phyloP scores from a whole-genome alignment of 2,113 vertebrate genomes.

The Nanorana parkeri region DNA sequence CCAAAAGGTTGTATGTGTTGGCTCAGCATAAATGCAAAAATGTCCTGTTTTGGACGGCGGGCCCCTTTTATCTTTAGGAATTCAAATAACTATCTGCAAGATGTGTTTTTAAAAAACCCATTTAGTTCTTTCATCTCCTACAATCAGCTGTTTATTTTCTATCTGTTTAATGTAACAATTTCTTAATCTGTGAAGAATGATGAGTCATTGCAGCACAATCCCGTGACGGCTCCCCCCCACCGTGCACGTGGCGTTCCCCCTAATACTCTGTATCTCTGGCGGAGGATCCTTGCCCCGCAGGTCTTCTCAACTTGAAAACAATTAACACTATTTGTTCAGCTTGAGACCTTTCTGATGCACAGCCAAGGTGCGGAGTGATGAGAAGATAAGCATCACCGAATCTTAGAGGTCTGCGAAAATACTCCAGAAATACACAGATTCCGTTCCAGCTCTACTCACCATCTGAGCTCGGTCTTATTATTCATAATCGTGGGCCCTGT shows the following conservation, averaged over 20 bases:
- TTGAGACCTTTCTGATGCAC: slow-evolving; percentile 18
- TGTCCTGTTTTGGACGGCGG: too few species aligned
- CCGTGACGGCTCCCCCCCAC: not conserved
- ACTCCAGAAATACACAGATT: not conserved
- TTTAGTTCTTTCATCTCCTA: not conserved
- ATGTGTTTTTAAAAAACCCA: too few species aligned
- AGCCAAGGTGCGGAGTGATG: slow-evolving; percentile 24
- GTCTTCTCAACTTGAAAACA: slow-evolving; percentile 4
- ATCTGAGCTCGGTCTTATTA: not conserved
- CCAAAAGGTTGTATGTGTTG: too few species aligned
- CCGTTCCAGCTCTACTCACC: not conserved
- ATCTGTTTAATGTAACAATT: slow-evolving; percentile 3
- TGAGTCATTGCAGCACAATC: not conserved
- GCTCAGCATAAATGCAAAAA: too few species aligned
- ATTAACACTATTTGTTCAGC: slow-evolving; percentile 46
- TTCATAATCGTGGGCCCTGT: too few species aligned
- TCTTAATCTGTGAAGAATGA: slow-evolving; percentile 36
- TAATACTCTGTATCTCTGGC: slow-evolving; percentile 16
- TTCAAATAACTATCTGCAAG: too few species aligned
- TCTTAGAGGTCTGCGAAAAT: not conserved
- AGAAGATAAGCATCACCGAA: not conserved
- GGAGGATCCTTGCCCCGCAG: slow-evolving; percentile 3
- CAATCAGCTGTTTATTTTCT: slow-evolving; percentile 8
- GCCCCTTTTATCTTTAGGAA: too few species aligned
- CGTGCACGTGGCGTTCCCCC: not conserved